Evolutionary conservation across 2,888 invertebrate species (phyloP).

Genomic region (Ephialtes manifestator): DNA sequence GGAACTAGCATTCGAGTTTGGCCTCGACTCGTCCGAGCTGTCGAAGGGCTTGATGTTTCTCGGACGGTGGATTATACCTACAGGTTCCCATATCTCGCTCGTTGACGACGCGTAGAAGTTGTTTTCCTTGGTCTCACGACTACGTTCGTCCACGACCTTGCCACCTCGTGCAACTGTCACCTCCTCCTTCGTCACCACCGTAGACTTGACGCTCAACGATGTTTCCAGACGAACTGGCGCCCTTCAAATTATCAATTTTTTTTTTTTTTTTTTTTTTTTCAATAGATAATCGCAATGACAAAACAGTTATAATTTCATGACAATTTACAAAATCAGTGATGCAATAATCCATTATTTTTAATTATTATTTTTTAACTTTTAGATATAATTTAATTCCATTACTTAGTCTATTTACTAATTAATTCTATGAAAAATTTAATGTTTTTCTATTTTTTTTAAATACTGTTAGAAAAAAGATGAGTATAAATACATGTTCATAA

Average conservation of each 20-base stretch:
- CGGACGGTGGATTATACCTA: constrained; percentile 83
- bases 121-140: constrained; percentile 91
- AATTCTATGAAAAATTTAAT: too few relatives aligned
- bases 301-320: constrained; percentile 19
- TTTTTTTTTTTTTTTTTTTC: constrained; percentile 57
- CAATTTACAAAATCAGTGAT: too few relatives aligned
- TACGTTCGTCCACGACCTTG: constrained; percentile 90
- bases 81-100: constrained; percentile 90
- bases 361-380: too few relatives aligned
- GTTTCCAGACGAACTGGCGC: constrained; percentile 91
- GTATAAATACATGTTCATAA: not conserved
- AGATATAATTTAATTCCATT: too few relatives aligned
- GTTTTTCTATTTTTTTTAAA: too few relatives aligned
- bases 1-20: constrained; percentile 84
- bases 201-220: constrained; percentile 90
- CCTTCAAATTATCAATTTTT: constrained; percentile 78
- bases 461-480: too few relatives aligned
- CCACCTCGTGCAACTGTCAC: constrained; percentile 90
- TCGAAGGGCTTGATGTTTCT: constrained; percentile 83
- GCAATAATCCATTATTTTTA: too few relatives aligned
- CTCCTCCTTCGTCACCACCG: constrained; percentile 90
- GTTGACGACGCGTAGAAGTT: constrained; percentile 90
- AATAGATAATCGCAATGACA: constrained; percentile 39
- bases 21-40: constrained; percentile 84
- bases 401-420: too few relatives aligned